These are phyloP conservation scores for Torymus aiolomorphi DNA, from an alignment of 2,888 invertebrate species.

Conservation along the genomic window DNA sequence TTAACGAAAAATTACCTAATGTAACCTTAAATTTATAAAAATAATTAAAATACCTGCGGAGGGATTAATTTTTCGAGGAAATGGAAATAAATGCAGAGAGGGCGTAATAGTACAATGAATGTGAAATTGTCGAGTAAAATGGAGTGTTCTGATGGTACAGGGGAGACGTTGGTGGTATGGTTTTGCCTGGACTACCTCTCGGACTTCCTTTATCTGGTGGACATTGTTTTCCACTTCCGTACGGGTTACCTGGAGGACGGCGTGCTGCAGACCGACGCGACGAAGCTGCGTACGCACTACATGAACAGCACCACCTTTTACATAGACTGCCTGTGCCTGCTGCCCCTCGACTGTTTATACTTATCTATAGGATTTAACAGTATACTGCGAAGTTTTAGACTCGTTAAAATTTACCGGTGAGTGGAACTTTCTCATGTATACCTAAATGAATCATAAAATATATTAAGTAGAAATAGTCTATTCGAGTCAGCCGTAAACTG, in stretches of 20 bases:
- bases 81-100: too few species aligned
- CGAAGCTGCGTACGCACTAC: conserved; percentile 95
- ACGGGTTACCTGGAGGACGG: conserved; percentile 98
- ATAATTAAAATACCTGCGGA: too few species aligned
- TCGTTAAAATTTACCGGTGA: conserved; percentile 95
- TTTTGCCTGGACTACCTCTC: conserved; percentile 98
- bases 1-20: too few species aligned
- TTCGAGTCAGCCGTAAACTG: too few species aligned
- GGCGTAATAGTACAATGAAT: too few species aligned
- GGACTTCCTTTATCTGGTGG: conserved; percentile 96
- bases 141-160: conserved; percentile 73
- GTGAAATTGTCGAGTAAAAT: too few species aligned
- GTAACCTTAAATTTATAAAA: too few species aligned
- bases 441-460: too few species aligned
- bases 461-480: too few species aligned
- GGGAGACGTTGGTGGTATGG: conserved; percentile 93
- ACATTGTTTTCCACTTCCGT: conserved; percentile 97
- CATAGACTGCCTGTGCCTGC: conserved; percentile 97
- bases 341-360: conserved; percentile 98
- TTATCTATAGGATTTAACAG: conserved; percentile 98
- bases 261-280: conserved; percentile 96
- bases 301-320: conserved; percentile 99
- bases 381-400: conserved; percentile 94
- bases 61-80: too few species aligned
- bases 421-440: conserved; percentile 44